Percentiles rank a stretch among this genome's conserved stretches.
These are phyloP conservation scores for Diplodus puntazzo DNA, from an alignment of 2,797 vertebrate species.

Conservation along the genomic window DNA sequence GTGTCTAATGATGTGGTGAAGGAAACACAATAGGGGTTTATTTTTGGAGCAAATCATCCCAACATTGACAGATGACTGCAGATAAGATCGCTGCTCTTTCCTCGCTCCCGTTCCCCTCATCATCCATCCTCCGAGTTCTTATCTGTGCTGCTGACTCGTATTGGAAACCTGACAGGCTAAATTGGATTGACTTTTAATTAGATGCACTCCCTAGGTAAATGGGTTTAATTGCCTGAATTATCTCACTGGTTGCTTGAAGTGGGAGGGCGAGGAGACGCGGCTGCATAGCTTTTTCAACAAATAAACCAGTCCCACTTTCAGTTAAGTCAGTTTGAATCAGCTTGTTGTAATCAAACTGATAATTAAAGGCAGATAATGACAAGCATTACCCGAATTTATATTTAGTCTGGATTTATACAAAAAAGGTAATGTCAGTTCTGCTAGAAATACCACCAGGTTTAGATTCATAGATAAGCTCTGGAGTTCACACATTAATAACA, in stretches of 20 bases:
- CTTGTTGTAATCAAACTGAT: constrained; percentile 21
- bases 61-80: constrained; percentile 48
- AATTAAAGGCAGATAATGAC: constrained; percentile 18
- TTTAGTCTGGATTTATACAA: neutral
- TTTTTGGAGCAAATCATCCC: constrained; percentile 53
- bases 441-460: too few species aligned
- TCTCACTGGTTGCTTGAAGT: constrained; percentile 42
- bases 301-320: constrained; percentile 29
- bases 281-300: constrained; percentile 40
- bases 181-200: constrained; percentile 83
- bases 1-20: constrained; percentile 29
- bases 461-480: neutral
- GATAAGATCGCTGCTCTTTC: constrained; percentile 64
- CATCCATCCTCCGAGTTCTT: constrained; percentile 58
- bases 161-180: constrained; percentile 69
- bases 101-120: constrained; percentile 45
- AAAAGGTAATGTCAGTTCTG: neutral
- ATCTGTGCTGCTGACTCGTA: constrained; percentile 61
- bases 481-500: neutral
- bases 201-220: constrained; percentile 67
- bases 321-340: constrained; percentile 20
- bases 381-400: neutral
- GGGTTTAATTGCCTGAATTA: constrained; percentile 78
- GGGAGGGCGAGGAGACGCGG: constrained; percentile 24
- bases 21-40: constrained; percentile 42